Evolutionary conservation across 2,113 vertebrate genomes (phyloP).

Genomic region (Lophura nycthemera): DNA sequence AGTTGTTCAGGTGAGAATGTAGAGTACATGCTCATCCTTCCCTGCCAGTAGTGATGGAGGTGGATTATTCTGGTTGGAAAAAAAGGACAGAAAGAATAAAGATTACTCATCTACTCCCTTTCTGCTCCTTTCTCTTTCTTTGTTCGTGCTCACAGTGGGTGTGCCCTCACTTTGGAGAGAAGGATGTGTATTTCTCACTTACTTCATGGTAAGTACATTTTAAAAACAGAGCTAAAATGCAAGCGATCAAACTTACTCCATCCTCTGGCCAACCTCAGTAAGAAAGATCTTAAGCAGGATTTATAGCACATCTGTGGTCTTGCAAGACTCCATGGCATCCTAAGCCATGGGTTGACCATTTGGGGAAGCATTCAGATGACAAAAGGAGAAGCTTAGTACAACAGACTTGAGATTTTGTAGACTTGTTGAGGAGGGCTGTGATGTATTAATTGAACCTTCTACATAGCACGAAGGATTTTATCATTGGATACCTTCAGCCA

Average conservation of each 20-base stretch:
- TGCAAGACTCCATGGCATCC: neutral
- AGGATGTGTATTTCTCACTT: neutral
- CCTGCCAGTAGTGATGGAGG: neutral
- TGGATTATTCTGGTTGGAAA: neutral
- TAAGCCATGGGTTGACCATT: neutral
- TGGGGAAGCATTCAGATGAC: rapidly evolving
- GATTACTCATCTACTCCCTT: neutral
- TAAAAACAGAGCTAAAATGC: neutral
- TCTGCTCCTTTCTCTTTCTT: neutral
- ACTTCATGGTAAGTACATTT: neutral
- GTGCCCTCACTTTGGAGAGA: neutral
- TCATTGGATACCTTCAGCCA: neutral
- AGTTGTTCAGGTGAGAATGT: neutral
- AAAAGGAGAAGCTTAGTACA: neutral
- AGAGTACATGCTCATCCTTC: neutral
- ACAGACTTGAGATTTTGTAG: neutral
- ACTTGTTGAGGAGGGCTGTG: neutral
- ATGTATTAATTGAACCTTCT: neutral
- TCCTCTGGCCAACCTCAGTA: neutral
- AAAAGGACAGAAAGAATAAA: neutral
- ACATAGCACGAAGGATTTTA: neutral
- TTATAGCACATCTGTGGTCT: neutral
- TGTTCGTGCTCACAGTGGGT: rapidly evolving
- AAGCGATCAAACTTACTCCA: neutral
- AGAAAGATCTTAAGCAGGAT: neutral